Conservation (phyloP, 2,797 vertebrate genomes). For the Erithacus rubecula region DNA sequence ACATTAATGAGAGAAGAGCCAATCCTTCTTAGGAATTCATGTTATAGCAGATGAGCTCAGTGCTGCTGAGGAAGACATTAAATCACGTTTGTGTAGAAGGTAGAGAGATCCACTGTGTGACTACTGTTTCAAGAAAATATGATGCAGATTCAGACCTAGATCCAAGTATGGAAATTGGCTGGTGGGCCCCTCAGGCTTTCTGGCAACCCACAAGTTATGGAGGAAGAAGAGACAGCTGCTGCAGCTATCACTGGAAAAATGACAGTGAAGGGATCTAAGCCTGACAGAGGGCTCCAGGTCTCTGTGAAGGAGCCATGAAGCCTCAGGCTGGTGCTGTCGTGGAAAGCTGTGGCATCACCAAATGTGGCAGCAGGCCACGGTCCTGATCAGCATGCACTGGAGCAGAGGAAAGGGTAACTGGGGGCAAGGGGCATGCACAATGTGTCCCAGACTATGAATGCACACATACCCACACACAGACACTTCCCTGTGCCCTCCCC, state of each 20-base stretch:
- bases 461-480: neutral
- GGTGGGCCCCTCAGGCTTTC: conserved; percentile 36
- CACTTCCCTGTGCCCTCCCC: neutral
- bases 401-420: neutral
- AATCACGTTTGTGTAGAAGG: conserved; percentile 56
- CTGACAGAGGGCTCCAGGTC: neutral
- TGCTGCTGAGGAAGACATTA: conserved; percentile 41
- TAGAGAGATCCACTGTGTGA: neutral
- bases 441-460: fast-evolving
- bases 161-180: conserved; percentile 58
- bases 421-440: fast-evolving
- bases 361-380: neutral
- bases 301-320: neutral
- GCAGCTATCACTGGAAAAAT: conserved; percentile 33
- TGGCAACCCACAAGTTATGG: neutral
- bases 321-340: neutral
- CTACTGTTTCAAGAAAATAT: conserved; percentile 66
- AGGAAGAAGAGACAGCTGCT: conserved; percentile 68
- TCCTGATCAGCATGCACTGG: fast-evolving
- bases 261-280: conserved; percentile 25
- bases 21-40: conserved; percentile 25
- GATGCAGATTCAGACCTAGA: conserved; percentile 34
- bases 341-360: neutral
- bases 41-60: conserved; percentile 46
- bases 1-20: conserved; percentile 49